Base-by-base conservation (phyloP, 2,113 vertebrate species). In the Chitala chitala region DNA sequence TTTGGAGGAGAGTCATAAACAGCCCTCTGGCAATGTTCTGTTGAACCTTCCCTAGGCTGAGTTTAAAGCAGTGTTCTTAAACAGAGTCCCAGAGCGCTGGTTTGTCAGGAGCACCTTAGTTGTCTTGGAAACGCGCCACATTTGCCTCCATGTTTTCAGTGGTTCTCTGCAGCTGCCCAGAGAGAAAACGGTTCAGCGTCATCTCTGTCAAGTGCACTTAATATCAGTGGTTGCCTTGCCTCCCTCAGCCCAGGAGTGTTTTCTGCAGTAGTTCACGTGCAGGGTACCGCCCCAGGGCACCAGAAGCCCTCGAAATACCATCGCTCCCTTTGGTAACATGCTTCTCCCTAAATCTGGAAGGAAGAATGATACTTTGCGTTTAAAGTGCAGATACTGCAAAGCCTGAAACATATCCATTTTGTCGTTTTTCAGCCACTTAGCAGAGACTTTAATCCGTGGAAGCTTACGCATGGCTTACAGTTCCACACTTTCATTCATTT, bases 1-100 rank as follows among this genome's bases (percentile, higher is more conserved):
- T 46, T 20, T 46, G 64, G n/a, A 66, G 22, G 17, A 12, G 64
- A 40, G n/a, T 22, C 64, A 66, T 66, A 66, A 66, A 66, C 40
- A 66, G 9, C 38, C 64, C 64, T n/a, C 38, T 24, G 13, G 36
- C 15, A 15, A 40, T 13, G 3, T 46, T 2, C 1, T 66, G 64
- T 46, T 44, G 5, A 66, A 24, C 64, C 17, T 54, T 20, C 20
- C 20, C 20, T 20, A 54, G 4, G 51, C 17, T 46, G 44, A 12
- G 15, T 63, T 63, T n/a, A 63, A 38, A 63, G 59, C 59, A 63
- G 56, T 31, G 29, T 33, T 59, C 29, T 59, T 24, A 58, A 33
- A 61, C 8, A 33, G 17, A 20, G 31, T 0, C 3, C 59, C 8
- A 33, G 17, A 20, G 31, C 1, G 6, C 59, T 3, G 15, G 17